Conservation (phyloP, 2,888 invertebrate genomes). For the Hipparchia semele region DNA sequence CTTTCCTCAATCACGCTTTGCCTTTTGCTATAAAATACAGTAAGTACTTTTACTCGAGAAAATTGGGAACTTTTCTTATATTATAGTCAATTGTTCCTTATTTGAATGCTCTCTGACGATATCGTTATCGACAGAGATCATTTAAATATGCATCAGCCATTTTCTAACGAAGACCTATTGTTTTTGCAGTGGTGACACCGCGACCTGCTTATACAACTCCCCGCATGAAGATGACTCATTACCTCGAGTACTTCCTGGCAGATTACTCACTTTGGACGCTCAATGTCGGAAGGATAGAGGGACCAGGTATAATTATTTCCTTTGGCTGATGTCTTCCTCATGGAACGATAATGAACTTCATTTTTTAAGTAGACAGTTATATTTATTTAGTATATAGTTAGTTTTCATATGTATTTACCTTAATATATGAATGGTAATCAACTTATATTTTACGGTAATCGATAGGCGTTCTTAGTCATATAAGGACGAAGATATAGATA, state of each 20-base stretch:
- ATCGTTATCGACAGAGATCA: too few species aligned
- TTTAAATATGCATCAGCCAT: not conserved
- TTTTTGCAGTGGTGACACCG: constrained; percentile 93
- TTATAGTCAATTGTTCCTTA: too few species aligned
- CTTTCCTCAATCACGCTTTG: too few species aligned
- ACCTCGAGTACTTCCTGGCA: constrained; percentile 94
- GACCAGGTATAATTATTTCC: constrained; percentile 82
- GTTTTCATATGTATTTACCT: not conserved
- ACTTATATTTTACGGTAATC: constrained; percentile 1
- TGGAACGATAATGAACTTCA: constrained; percentile 8
- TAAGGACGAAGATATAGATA: not conserved
- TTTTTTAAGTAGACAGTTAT: not conserved
- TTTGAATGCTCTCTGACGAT: too few species aligned
- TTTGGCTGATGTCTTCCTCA: constrained; percentile 14
- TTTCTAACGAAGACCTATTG: constrained; percentile 3
- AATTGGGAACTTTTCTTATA: not conserved
- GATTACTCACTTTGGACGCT: constrained; percentile 93
- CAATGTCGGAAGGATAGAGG: constrained; percentile 97
- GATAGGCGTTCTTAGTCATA: too few species aligned
- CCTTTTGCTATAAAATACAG: too few species aligned
- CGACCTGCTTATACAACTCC: constrained; percentile 95
- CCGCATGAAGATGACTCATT: constrained; percentile 96
- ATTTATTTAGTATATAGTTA: not conserved
- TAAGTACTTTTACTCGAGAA: not conserved
- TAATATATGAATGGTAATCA: not conserved